Percentiles rank a stretch among this genome's conserved stretches.
These are phyloP conservation scores for Ceyx cyanopectus DNA, from an alignment of 2,113 vertebrate species.

Conservation along the genomic window DNA sequence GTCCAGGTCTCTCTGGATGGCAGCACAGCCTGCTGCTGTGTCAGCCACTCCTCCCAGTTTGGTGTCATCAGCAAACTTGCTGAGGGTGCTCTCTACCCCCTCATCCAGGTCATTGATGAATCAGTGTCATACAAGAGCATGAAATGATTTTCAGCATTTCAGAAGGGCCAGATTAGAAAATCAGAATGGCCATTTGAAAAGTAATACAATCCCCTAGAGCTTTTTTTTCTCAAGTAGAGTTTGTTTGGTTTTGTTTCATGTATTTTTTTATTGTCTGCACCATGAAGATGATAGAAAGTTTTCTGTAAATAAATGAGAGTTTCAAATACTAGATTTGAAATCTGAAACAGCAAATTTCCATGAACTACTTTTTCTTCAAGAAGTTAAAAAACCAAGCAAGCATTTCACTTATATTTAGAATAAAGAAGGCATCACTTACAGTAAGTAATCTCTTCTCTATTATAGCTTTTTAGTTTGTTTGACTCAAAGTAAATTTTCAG, in stretches of 20 bases:
- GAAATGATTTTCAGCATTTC: not conserved
- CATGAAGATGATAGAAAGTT: not conserved
- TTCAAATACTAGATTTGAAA: not conserved
- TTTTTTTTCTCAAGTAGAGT: not conserved
- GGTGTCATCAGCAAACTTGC: no score
- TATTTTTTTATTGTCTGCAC: not conserved
- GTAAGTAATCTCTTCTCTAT: conserved; percentile 13
- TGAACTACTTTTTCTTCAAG: not conserved
- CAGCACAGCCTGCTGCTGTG: no score
- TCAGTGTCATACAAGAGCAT: not conserved
- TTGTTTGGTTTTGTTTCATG: not conserved
- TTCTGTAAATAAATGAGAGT: not conserved
- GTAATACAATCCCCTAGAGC: not conserved
- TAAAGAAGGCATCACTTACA: not conserved
- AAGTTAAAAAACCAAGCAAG: not conserved
- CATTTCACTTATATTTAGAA: conserved; percentile 20
- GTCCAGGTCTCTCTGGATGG: no score
- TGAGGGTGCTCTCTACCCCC: no score
- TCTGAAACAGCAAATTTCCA: not conserved
- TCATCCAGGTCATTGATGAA: no score
- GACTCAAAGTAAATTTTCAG: conserved; percentile 8
- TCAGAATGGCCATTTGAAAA: not conserved
- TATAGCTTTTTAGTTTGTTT: conserved; percentile 16
- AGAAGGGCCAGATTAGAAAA: not conserved
- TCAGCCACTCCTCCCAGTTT: no score